A percentile compares a stretch with the other conserved stretches of the same genome.
Conservation (phyloP, 2,797 vertebrate genomes). For the Hemibagrus guttatus region DNA sequence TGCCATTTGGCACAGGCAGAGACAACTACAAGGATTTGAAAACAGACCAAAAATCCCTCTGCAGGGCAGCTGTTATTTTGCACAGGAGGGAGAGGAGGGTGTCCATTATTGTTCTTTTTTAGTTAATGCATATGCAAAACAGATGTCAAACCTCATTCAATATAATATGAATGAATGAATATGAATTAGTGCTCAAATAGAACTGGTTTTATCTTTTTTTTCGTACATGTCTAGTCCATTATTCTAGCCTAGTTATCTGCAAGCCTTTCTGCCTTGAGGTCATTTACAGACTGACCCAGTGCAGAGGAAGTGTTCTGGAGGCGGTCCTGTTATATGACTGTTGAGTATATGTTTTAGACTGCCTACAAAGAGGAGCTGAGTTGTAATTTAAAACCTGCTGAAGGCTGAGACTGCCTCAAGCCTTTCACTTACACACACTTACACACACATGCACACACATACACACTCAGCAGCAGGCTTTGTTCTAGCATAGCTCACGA, state of each 20-base stretch:
- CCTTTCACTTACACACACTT: slow-evolving; percentile 42
- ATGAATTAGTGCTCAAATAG: background rate
- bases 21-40: background rate
- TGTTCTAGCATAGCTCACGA: slow-evolving; percentile 39
- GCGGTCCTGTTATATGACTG: slow-evolving; percentile 42
- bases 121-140: background rate
- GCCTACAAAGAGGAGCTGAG: slow-evolving; percentile 37
- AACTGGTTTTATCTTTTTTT: background rate
- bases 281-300: slow-evolving; percentile 21
- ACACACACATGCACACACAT: slow-evolving; percentile 33
- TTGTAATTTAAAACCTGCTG: slow-evolving; percentile 62
- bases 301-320: slow-evolving; percentile 45
- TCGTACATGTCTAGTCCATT: background rate
- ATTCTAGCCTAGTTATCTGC: background rate
- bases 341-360: slow-evolving; percentile 42
- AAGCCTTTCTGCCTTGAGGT: slow-evolving; percentile 14
- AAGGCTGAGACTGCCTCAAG: slow-evolving; percentile 54
- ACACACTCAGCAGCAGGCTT: slow-evolving; percentile 33
- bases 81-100: background rate
- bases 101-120: background rate
- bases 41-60: background rate
- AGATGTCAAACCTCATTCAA: background rate
- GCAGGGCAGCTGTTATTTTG: background rate
- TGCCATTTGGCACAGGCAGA: background rate
- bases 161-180: too few species aligned